Percentiles rank a stretch among this genome's conserved stretches.
Conservation (phyloP, 2,888 invertebrate species). For the Aleiodes leptofemur region DNA sequence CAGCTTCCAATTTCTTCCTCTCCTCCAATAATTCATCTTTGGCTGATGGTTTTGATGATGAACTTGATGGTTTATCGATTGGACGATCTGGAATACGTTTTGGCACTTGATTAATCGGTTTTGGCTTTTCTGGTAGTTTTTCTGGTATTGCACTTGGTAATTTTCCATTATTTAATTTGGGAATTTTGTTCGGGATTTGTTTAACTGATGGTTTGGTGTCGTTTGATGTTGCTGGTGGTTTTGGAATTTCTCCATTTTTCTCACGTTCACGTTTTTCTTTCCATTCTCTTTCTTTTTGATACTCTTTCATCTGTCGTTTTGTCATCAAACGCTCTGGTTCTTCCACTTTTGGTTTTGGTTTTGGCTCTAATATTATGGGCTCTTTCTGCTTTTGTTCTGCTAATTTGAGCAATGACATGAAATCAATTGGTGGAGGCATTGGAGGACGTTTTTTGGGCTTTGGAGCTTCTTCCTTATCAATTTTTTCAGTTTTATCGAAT, state of each 20-base stretch:
- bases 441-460: slow-evolving; percentile 78
- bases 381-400: slow-evolving; percentile 90
- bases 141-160: slow-evolving; percentile 47
- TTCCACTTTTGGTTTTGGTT: slow-evolving; percentile 74
- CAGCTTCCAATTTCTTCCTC: slow-evolving; percentile 68
- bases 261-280: slow-evolving; percentile 76
- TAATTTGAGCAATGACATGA: slow-evolving; percentile 85
- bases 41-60: slow-evolving; percentile 53
- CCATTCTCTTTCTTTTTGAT: slow-evolving; percentile 83
- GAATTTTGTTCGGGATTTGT: slow-evolving; percentile 57
- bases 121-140: slow-evolving; percentile 47
- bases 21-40: slow-evolving; percentile 67
- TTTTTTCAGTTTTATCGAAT: background rate
- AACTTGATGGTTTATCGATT: slow-evolving; percentile 46
- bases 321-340: slow-evolving; percentile 85
- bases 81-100: slow-evolving; percentile 46
- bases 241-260: slow-evolving; percentile 53
- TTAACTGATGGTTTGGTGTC: slow-evolving; percentile 56
- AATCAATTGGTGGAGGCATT: slow-evolving; percentile 86
- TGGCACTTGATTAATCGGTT: slow-evolving; percentile 25
- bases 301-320: slow-evolving; percentile 86
- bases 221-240: slow-evolving; percentile 33
- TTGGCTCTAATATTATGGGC: slow-evolving; percentile 81
- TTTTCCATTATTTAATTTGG: slow-evolving; percentile 56
- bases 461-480: slow-evolving; percentile 74